phyloP scores from a whole-genome alignment of 1,140 invertebrate genomes.

The Drosophila albomicans region DNA sequence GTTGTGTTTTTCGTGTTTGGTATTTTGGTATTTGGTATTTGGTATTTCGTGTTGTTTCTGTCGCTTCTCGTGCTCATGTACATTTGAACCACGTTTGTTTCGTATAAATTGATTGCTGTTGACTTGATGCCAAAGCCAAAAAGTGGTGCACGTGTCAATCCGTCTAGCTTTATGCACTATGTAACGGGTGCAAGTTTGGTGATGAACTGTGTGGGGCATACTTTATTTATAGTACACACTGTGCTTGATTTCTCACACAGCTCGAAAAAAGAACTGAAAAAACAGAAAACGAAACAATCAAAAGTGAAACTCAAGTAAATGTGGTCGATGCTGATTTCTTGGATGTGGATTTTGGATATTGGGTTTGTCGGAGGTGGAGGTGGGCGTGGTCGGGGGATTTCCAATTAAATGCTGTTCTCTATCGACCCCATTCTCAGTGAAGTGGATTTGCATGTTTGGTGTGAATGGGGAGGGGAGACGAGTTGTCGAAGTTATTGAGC shows the following conservation, averaged over 20 bases:
- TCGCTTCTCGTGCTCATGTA: conserved; percentile 43
- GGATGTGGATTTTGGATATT: conserved; percentile 2
- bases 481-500: conserved; percentile 2
- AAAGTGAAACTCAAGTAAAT: conserved; percentile 5
- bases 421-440: conserved; percentile 37
- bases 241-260: conserved; percentile 14
- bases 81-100: conserved; percentile 64
- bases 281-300: neutral
- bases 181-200: conserved; percentile 32
- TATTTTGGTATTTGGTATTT: conserved; percentile 36
- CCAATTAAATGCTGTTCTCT: conserved; percentile 42
- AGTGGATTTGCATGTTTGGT: conserved; percentile 29
- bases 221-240: conserved; percentile 1
- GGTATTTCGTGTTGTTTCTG: conserved; percentile 32
- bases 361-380: conserved; percentile 18
- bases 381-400: too few species aligned
- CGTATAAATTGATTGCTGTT: conserved; percentile 73
- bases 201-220: conserved; percentile 17
- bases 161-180: conserved; percentile 40
- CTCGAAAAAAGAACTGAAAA: conserved; percentile 4
- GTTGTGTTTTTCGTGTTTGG: conserved; percentile 24
- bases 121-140: conserved; percentile 67
- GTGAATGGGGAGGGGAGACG: conserved; percentile 16
- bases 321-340: conserved; percentile 12
- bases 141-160: conserved; percentile 58